Percentiles rank a stretch among this genome's conserved stretches.
phyloP scores from a whole-genome alignment of 2,888 invertebrate genomes.

The Leptothorax acervorum region DNA sequence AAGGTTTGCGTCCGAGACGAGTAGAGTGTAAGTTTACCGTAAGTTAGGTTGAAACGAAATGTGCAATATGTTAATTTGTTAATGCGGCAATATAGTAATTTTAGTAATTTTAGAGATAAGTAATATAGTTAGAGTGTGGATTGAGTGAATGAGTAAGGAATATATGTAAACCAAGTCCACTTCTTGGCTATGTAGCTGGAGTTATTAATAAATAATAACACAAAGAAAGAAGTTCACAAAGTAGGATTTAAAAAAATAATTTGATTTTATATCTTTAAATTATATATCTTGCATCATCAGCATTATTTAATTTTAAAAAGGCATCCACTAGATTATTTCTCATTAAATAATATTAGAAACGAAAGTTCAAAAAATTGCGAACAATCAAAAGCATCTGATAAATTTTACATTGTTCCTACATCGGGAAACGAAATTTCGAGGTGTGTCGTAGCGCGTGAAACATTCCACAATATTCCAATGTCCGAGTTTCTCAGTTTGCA shows the following conservation, averaged over 20 bases:
- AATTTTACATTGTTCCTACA: not conserved
- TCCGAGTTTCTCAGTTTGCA: constrained; percentile 12
- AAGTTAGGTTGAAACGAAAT: too few relatives aligned
- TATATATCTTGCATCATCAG: not conserved
- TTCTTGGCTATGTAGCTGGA: too few relatives aligned
- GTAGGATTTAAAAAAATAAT: not conserved
- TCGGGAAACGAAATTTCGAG: not conserved
- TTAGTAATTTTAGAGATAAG: too few relatives aligned
- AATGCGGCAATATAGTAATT: too few relatives aligned
- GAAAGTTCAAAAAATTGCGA: not conserved
- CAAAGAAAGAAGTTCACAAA: not conserved
- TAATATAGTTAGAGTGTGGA: too few relatives aligned
- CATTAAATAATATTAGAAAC: not conserved
- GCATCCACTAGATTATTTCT: not conserved
- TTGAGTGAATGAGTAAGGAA: too few relatives aligned
- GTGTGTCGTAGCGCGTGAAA: not conserved
- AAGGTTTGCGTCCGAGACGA: too few relatives aligned
- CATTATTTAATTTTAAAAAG: not conserved
- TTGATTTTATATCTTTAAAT: not conserved
- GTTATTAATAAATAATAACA: too few relatives aligned
- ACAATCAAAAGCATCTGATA: not conserved
- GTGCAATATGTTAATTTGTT: too few relatives aligned
- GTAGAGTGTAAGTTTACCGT: too few relatives aligned
- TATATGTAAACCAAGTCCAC: too few relatives aligned
- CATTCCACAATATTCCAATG: constrained; percentile 1